Conservation (phyloP, 2,797 vertebrate genomes). For the Pangasius larnaudii region DNA sequence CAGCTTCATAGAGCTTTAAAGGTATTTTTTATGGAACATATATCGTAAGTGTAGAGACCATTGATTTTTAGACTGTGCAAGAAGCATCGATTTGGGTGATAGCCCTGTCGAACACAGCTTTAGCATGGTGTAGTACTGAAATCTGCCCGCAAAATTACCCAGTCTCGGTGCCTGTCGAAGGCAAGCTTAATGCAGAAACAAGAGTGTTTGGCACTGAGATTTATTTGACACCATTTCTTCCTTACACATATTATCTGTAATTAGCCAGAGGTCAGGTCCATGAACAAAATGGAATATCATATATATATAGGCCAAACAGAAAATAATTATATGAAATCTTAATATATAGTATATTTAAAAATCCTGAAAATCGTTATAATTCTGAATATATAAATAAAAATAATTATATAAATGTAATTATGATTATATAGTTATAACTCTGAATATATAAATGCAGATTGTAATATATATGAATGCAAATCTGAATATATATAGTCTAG, state of each 20-base stretch:
- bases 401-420: no score
- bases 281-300: neutral
- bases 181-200: neutral
- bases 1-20: slow-evolving; percentile 36
- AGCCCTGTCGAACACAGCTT: slow-evolving; percentile 31
- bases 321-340: no score
- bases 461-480: no score
- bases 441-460: no score
- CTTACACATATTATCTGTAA: neutral
- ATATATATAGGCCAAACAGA: no score
- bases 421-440: no score
- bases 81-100: slow-evolving; percentile 42
- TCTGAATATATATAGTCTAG: no score
- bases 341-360: no score
- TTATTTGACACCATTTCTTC: neutral
- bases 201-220: neutral
- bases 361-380: no score
- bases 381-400: no score
- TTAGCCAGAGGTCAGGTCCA: neutral
- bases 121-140: slow-evolving; percentile 3
- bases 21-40: slow-evolving; percentile 49
- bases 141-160: slow-evolving; percentile 28
- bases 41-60: slow-evolving; percentile 40
- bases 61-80: slow-evolving; percentile 49
- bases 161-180: neutral